Conservation (phyloP, 2,797 vertebrate genomes). For the Pangasius djambal region DNA sequence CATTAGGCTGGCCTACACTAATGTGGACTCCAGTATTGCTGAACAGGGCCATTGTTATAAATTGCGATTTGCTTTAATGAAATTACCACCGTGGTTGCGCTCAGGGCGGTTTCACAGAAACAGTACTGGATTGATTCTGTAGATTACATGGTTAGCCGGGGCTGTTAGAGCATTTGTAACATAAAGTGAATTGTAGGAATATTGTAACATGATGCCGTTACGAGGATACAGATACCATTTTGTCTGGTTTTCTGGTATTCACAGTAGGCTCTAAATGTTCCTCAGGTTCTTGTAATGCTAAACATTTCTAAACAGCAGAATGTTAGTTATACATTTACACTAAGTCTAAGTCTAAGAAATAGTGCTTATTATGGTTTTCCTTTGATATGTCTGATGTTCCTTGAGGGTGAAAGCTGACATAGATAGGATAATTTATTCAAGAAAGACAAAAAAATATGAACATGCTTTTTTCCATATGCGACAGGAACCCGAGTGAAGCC, state of each 20-base stretch:
- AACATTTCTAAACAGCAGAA: not conserved
- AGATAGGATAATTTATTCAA: slow-evolving; percentile 38
- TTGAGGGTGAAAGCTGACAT: slow-evolving; percentile 21
- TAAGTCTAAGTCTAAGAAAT: slow-evolving; percentile 19
- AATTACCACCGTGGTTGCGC: slow-evolving; percentile 22
- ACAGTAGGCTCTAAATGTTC: not conserved
- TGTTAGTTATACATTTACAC: not conserved
- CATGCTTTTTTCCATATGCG: slow-evolving; percentile 16
- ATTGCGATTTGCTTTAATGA: slow-evolving; percentile 38
- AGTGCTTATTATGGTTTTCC: slow-evolving; percentile 2
- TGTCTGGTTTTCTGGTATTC: not conserved
- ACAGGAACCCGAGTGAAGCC: slow-evolving; percentile 32
- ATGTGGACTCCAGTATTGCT: slow-evolving; percentile 30
- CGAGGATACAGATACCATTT: not conserved
- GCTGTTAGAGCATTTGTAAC: slow-evolving; percentile 9
- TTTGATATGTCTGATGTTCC: slow-evolving; percentile 39
- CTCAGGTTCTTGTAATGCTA: slow-evolving; percentile 1
- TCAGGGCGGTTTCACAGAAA: slow-evolving; percentile 25
- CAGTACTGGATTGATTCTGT: slow-evolving; percentile 21
- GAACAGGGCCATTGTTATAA: slow-evolving; percentile 38
- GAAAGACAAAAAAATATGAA: slow-evolving; percentile 8
- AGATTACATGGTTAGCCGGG: slow-evolving; percentile 19
- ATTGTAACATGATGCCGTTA: slow-evolving; percentile 1
- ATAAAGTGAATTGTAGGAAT: slow-evolving; percentile 11
- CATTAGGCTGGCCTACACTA: slow-evolving; percentile 32